Evolutionary conservation across 2,113 vertebrate species (phyloP).

Genomic region (Halichoeres trimaculatus): DNA sequence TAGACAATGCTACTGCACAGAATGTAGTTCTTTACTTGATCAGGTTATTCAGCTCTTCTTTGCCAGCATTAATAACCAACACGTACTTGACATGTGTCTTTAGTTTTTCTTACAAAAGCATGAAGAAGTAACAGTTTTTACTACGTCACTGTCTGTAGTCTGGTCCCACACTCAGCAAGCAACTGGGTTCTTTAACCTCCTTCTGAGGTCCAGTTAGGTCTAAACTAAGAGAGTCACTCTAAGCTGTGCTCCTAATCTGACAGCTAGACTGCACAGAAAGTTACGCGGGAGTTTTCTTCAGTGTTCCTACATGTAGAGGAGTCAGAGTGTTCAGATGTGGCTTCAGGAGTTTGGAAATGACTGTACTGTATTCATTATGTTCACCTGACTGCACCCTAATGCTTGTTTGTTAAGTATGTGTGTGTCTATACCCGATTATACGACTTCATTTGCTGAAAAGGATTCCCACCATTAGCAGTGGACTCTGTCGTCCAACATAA

Average conservation of each 20-base stretch:
- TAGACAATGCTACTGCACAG: slow-evolving; percentile 29
- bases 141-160: slow-evolving; percentile 36
- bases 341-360: slow-evolving; percentile 42
- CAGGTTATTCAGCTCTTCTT: slow-evolving; percentile 42
- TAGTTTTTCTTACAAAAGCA: slow-evolving; percentile 42
- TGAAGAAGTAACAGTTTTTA: slow-evolving; percentile 38
- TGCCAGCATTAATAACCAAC: slow-evolving; percentile 42
- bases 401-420: slow-evolving; percentile 42
- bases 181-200: slow-evolving; percentile 15
- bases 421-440: slow-evolving; percentile 31
- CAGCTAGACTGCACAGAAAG: slow-evolving; percentile 8
- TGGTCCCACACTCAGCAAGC: not conserved
- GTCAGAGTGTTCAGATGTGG: slow-evolving; percentile 1
- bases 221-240: slow-evolving; percentile 6
- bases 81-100: slow-evolving; percentile 4
- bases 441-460: slow-evolving; percentile 32
- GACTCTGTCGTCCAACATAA: slow-evolving; percentile 27
- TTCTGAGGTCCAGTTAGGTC: slow-evolving; percentile 28
- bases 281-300: slow-evolving; percentile 8
- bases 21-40: slow-evolving; percentile 28
- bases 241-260: not conserved
- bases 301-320: slow-evolving; percentile 19
- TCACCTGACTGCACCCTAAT: slow-evolving; percentile 47
- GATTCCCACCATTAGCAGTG: slow-evolving; percentile 18
- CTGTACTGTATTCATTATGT: slow-evolving; percentile 37